A percentile compares a stretch with the other conserved stretches of the same genome.
Evolutionary conservation across 2,113 vertebrate genomes (phyloP).

Genomic region (Rhinogobius similis): DNA sequence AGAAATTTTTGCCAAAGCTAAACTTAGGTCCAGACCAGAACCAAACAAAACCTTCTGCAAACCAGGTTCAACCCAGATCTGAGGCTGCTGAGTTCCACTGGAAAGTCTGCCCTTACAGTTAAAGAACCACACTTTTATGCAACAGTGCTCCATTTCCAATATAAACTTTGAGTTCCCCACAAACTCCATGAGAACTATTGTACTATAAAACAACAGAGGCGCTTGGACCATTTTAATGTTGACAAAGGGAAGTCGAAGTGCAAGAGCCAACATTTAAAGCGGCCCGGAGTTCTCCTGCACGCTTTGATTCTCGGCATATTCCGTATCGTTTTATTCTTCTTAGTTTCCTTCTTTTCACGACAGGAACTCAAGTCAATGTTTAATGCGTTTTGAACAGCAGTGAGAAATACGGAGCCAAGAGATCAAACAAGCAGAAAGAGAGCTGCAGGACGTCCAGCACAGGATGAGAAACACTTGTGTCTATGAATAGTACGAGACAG

Average conservation of each 20-base stretch:
- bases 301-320: constrained; percentile 50
- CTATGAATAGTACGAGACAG: constrained; percentile 42
- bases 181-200: constrained; percentile 15
- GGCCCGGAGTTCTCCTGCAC: constrained; percentile 20
- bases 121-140: constrained; percentile 4
- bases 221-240: constrained; percentile 29
- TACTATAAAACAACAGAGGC: constrained; percentile 8
- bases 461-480: constrained; percentile 61
- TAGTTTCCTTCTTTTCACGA: constrained; percentile 50
- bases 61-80: no score
- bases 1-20: no score
- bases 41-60: no score
- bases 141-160: constrained; percentile 31
- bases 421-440: constrained; percentile 66
- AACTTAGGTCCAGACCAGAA: no score
- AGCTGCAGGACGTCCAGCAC: constrained; percentile 67
- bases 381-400: constrained; percentile 71
- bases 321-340: constrained; percentile 31
- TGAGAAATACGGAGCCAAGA: constrained; percentile 55
- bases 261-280: constrained; percentile 34
- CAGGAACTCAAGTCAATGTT: constrained; percentile 63
- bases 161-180: constrained; percentile 18
- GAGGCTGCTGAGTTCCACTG: no score
- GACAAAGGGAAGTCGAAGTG: constrained; percentile 32
- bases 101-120: neutral